These are phyloP conservation scores for Babylonia areolata DNA, from an alignment of 1,140 invertebrate species.

Conservation along the genomic window DNA sequence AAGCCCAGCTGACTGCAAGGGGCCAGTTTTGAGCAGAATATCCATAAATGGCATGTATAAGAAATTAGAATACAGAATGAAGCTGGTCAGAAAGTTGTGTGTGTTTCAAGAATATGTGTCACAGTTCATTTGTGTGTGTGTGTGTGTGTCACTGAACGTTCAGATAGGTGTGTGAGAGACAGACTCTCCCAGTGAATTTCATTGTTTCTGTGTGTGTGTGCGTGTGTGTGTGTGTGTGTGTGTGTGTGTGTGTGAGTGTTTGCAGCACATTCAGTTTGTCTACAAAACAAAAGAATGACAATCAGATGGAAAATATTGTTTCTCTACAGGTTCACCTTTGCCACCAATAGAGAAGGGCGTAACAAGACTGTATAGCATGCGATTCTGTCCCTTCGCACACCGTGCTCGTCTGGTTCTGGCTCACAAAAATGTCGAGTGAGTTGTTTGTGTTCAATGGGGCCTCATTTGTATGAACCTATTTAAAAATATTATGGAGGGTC, in stretches of 20 bases:
- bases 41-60: no score
- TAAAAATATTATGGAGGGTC: no score
- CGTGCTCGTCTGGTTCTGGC: slow-evolving; percentile 87
- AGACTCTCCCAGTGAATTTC: background rate
- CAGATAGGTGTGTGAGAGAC: no score
- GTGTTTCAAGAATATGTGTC: no score
- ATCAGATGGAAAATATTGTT: background rate
- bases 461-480: no score
- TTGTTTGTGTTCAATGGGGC: slow-evolving; percentile 6
- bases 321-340: slow-evolving; percentile 79
- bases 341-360: slow-evolving; percentile 82
- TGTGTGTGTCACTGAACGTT: no score
- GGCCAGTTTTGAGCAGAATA: no score
- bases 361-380: slow-evolving; percentile 90
- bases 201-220: background rate
- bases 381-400: slow-evolving; percentile 93
- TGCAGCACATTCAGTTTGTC: background rate
- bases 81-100: no score
- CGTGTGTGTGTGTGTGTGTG: slow-evolving; percentile 20
- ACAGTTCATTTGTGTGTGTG: no score
- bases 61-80: no score
- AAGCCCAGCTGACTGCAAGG: no score
- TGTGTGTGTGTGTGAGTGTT: background rate
- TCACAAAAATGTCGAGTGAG: slow-evolving; percentile 89
- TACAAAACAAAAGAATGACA: background rate